Base-by-base conservation (phyloP, 2,113 vertebrate genomes). In the Odontesthes bonariensis region DNA sequence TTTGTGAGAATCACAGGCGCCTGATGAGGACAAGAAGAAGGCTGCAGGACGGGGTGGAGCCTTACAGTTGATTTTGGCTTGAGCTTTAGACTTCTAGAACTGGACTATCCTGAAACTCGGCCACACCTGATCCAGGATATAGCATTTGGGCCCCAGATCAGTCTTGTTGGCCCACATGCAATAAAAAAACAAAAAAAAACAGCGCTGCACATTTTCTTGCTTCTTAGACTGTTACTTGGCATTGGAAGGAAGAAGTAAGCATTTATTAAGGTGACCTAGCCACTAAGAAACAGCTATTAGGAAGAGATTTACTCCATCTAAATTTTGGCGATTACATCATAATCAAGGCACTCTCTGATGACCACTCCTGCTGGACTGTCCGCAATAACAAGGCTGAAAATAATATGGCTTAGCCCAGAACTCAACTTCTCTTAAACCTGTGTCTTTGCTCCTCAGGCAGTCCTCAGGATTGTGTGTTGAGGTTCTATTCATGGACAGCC, bases 251-350 rank as follows among this genome's bases (percentile, higher is more conserved):
- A 82, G 73, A 79, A 82, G 65, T 73, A 74, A 77, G 74, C 65
- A 84, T 91, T 91, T 86, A 91, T 88, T 86, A 84, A 85, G 63
- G 77, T 86, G 77, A 86, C 81, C 91, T 79, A 88, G 75, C 59
- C 27, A 40, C 77, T 88, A 84, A 77, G 89, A 87, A 89, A 89
- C 87, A 90, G 82, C 62, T 87, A 87, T 88, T 88, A 87, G 81
- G 52, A 6, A 66, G 67, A 79, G 77, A 86, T 89, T 87, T 88
- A 77, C 81, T 83, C 63, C 47, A 46, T 78, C 75, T 81, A 65
- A 68, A 58, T 66, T 79, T 84, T 49, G 10, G 38, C 62, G 1
- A n/a, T n/a, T 61, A 79, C 79, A 70, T 80, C 67, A 81, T 55
- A 8, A 38, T 32, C n/a, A 14, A 53, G 65, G 56, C 73, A 66